phyloP scores from a whole-genome alignment of 2,113 vertebrate species.

The Rhegmatorhina hoffmannsi region DNA sequence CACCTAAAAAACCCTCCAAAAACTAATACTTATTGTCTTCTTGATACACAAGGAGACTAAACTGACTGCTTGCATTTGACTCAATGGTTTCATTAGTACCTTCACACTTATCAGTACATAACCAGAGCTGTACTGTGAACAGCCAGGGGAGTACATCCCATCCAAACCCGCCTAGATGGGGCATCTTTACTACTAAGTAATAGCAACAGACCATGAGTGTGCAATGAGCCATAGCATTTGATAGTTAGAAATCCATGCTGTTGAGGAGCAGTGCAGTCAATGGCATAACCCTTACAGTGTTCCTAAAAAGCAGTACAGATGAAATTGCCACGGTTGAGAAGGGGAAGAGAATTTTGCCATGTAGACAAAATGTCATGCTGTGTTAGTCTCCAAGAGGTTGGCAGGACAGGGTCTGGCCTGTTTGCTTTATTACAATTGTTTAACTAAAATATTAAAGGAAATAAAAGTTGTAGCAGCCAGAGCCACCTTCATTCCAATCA shows the following conservation, averaged over 20 bases:
- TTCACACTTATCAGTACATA: neutral
- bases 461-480: neutral
- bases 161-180: neutral
- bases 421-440: neutral
- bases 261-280: neutral
- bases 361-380: accelerated
- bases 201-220: neutral
- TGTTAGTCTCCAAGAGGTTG: neutral
- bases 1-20: neutral
- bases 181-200: neutral
- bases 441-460: neutral
- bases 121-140: neutral
- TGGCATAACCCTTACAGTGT: neutral
- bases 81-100: neutral
- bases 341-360: neutral
- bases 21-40: neutral
- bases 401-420: neutral
- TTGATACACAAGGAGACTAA: neutral
- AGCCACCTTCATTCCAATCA: neutral
- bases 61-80: neutral
- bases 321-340: neutral
- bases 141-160: neutral
- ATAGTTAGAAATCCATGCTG: neutral
- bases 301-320: neutral
- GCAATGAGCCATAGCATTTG: neutral